Percentiles rank a stretch among this genome's conserved stretches.
Evolutionary conservation across 2,113 vertebrate species (phyloP).

Genomic region (Rhea americana): DNA sequence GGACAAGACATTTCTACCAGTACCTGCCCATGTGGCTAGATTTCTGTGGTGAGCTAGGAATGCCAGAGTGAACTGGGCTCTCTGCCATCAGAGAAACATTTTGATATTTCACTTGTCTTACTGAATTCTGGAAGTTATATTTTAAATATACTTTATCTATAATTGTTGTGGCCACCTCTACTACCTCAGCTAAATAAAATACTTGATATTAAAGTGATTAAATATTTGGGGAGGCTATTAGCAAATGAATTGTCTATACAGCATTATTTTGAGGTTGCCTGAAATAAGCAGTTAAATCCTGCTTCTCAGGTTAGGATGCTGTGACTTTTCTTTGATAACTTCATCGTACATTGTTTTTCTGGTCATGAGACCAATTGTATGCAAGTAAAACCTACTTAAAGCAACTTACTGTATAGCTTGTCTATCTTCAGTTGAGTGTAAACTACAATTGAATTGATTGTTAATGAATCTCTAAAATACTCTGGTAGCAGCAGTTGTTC

Average conservation of each 20-base stretch:
- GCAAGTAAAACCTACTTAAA: not conserved
- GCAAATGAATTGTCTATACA: not conserved
- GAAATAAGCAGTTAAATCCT: not conserved
- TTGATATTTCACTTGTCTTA: not conserved
- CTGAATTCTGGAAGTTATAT: not conserved
- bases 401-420: not conserved
- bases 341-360: accelerated
- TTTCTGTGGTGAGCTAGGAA: not conserved
- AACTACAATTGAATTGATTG: not conserved
- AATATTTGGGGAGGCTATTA: not conserved
- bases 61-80: not conserved
- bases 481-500: accelerated
- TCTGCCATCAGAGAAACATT: not conserved
- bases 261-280: not conserved
- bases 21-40: not conserved
- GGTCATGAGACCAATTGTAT: not conserved
- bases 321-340: not conserved
- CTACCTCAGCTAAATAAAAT: not conserved
- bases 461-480: not conserved
- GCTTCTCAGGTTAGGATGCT: accelerated
- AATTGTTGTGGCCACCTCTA: not conserved
- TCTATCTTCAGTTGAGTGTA: not conserved
- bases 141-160: not conserved
- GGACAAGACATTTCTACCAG: not conserved
- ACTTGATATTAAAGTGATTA: not conserved